Evolutionary conservation across 2,113 vertebrate species (phyloP).

Genomic region (Notechis scutatus): DNA sequence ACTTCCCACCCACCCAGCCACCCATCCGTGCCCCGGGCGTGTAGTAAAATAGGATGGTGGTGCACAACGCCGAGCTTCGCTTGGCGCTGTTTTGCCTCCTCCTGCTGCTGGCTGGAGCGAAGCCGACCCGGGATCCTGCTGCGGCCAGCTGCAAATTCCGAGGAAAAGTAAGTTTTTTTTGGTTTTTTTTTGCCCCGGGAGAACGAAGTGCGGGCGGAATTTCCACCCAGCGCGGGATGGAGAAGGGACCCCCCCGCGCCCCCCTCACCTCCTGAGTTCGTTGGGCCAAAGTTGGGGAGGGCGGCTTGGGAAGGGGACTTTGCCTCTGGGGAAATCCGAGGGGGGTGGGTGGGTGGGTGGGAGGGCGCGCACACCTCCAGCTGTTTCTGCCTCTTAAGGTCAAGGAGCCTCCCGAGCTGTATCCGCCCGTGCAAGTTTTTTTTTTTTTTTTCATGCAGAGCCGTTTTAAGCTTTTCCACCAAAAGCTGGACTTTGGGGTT

Average conservation of each 20-base stretch:
- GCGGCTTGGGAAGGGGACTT: background rate
- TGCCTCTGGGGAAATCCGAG: background rate
- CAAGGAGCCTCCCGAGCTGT: background rate
- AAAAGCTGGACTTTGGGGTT: background rate
- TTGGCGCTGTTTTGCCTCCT: constrained; percentile 28
- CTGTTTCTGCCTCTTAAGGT: background rate
- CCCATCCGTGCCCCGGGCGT: background rate
- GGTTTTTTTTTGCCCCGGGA: background rate
- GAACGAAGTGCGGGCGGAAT: background rate
- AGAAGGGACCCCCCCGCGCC: no score
- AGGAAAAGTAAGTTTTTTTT: constrained; percentile 36
- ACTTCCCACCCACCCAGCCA: background rate
- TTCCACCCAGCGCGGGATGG: background rate
- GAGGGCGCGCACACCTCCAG: background rate
- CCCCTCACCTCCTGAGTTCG: background rate
- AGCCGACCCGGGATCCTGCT: background rate
- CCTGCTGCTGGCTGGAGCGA: constrained; percentile 40
- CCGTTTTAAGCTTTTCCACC: background rate
- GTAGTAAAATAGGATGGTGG: constrained; percentile 14
- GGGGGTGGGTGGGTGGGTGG: no score
- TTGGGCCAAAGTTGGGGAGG: background rate
- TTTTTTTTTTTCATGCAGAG: background rate
- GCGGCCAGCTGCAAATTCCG: background rate
- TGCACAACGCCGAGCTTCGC: constrained; percentile 9
- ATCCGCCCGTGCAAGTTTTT: background rate